Evolutionary conservation across 2,888 invertebrate genomes (phyloP).

Genomic region (Anticlea derivata): DNA sequence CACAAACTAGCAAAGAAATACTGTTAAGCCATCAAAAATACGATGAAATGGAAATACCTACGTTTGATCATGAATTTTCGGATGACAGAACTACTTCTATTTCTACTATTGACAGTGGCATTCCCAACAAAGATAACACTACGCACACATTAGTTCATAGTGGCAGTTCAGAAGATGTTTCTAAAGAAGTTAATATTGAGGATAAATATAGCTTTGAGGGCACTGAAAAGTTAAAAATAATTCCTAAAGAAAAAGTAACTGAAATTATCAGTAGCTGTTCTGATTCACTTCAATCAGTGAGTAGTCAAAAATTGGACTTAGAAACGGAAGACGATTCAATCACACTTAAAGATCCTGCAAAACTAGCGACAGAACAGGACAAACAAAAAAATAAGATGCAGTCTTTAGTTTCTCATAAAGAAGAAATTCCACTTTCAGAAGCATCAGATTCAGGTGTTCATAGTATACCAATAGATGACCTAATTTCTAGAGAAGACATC

Average conservation of each 20-base stretch:
- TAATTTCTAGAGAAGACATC: constrained; percentile 31
- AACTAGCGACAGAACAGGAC: constrained; percentile 24
- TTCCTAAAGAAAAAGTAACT: constrained; percentile 19
- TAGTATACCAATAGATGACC: constrained; percentile 56
- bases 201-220: constrained; percentile 75
- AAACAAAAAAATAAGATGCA: constrained; percentile 29
- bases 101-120: constrained; percentile 51
- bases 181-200: constrained; percentile 72
- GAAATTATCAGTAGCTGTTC: constrained; percentile 32
- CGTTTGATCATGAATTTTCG: constrained; percentile 30
- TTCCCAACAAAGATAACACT: constrained; percentile 49
- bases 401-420: constrained; percentile 45
- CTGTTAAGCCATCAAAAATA: constrained; percentile 25
- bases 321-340: constrained; percentile 40
- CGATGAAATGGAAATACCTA: constrained; percentile 36
- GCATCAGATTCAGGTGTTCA: constrained; percentile 60
- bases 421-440: constrained; percentile 54
- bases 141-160: constrained; percentile 50
- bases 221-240: constrained; percentile 58
- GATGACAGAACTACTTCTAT: constrained; percentile 44
- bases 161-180: constrained; percentile 74
- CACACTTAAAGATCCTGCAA: constrained; percentile 45
- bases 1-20: constrained; percentile 36
- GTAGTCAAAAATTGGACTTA: constrained; percentile 39
- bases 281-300: constrained; percentile 44